Conservation (phyloP, 2,113 vertebrate genomes). For the Sinocyclocheilus anshuiensis region DNA sequence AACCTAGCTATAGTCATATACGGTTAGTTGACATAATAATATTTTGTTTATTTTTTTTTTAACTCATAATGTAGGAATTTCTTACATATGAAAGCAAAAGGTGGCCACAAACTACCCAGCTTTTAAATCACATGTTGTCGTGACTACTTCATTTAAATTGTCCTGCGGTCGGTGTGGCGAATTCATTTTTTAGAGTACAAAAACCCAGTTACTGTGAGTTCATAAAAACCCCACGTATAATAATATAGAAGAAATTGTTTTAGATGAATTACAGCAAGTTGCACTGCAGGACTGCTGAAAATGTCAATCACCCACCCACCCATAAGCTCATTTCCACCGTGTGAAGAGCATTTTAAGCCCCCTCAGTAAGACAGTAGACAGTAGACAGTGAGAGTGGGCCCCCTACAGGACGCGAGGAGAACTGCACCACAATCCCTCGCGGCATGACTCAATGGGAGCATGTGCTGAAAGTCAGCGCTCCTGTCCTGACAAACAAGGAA, state of each 20-base stretch:
- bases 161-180: not conserved
- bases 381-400: not conserved
- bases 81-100: not conserved
- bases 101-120: not conserved
- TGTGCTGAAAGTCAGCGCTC: slow-evolving; percentile 7
- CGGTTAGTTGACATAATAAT: too few relatives aligned
- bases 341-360: too few relatives aligned
- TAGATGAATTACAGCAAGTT: not conserved
- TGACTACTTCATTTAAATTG: not conserved
- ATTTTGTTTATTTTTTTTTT: too few relatives aligned
- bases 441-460: slow-evolving; percentile 50
- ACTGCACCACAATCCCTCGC: not conserved
- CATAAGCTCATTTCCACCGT: too few relatives aligned
- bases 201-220: slow-evolving; percentile 3
- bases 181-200: not conserved
- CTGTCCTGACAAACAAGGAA: slow-evolving; percentile 40
- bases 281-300: not conserved
- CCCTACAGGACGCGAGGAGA: slow-evolving; percentile 29
- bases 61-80: not conserved
- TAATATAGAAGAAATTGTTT: not conserved
- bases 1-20: too few relatives aligned
- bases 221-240: slow-evolving; percentile 1
- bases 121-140: not conserved
- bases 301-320: not conserved
- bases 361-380: too few relatives aligned